Evolutionary conservation across 2,113 vertebrate genomes (phyloP).

Genomic region (Gadus macrocephalus): DNA sequence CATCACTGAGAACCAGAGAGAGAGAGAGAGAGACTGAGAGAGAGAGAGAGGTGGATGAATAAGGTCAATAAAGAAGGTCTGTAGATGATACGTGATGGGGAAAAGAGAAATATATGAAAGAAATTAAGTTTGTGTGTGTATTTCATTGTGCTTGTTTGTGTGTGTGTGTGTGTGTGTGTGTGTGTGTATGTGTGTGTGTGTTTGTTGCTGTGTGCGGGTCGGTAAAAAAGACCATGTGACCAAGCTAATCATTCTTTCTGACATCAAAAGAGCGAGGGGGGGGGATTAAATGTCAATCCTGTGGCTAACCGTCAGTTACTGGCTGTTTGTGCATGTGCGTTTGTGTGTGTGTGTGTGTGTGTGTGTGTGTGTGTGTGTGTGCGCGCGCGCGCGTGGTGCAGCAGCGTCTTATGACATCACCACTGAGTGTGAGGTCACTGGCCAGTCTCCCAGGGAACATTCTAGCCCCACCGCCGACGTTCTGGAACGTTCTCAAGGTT

Average conservation of each 20-base stretch:
- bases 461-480: no score
- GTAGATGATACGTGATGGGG: not conserved
- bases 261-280: not conserved
- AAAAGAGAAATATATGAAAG: not conserved
- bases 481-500: no score
- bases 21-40: constrained; percentile 7
- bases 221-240: not conserved
- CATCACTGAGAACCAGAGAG: constrained; percentile 38
- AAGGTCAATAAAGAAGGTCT: not conserved
- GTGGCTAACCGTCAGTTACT: no score
- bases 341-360: no score
- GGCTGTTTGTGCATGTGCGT: no score
- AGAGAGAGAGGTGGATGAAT: constrained; percentile 8
- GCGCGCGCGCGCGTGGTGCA: no score
- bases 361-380: no score
- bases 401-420: no score
- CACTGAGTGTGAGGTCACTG: no score
- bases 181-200: not conserved
- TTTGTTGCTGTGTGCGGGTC: not conserved
- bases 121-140: not conserved
- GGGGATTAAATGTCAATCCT: no score
- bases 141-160: no score
- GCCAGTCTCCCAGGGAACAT: no score
- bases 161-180: not conserved
- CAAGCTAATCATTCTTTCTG: not conserved